Evolutionary conservation across 2,888 invertebrate species (phyloP).

Genomic region (Nemurella pictetii): DNA sequence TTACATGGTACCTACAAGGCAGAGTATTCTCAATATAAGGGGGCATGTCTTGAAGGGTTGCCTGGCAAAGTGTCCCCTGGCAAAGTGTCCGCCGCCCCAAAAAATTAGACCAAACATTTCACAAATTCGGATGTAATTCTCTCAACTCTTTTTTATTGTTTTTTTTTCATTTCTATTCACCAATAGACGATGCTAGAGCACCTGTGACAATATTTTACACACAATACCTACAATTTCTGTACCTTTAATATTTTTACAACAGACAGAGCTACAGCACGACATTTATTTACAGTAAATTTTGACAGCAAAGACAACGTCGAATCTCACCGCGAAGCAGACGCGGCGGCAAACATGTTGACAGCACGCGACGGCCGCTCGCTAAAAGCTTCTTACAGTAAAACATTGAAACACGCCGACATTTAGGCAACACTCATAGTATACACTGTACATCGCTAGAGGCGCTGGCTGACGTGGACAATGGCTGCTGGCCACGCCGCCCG

Average conservation of each 20-base stretch:
- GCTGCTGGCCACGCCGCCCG: neutral
- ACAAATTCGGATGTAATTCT: neutral
- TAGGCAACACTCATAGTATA: neutral
- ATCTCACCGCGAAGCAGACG: no score
- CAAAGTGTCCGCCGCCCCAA: no score
- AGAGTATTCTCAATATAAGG: no score
- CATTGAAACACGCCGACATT: neutral
- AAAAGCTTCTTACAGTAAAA: neutral
- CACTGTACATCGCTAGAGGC: neutral
- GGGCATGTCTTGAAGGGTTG: no score
- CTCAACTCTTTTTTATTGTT: neutral
- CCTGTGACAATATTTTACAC: neutral
- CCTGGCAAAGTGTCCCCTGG: no score
- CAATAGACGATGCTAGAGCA: neutral
- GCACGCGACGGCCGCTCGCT: no score
- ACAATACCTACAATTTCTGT: neutral
- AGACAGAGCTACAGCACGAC: neutral
- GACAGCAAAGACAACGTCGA: neutral
- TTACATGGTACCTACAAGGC: no score
- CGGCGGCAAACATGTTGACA: no score
- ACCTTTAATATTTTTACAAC: neutral
- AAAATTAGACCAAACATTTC: no score
- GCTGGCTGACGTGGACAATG: neutral
- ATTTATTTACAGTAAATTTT: conserved; percentile 20
- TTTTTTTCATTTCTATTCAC: neutral